Evolutionary conservation across 1,140 invertebrate genomes (phyloP).

Genomic region (Papilio aristodemus): DNA sequence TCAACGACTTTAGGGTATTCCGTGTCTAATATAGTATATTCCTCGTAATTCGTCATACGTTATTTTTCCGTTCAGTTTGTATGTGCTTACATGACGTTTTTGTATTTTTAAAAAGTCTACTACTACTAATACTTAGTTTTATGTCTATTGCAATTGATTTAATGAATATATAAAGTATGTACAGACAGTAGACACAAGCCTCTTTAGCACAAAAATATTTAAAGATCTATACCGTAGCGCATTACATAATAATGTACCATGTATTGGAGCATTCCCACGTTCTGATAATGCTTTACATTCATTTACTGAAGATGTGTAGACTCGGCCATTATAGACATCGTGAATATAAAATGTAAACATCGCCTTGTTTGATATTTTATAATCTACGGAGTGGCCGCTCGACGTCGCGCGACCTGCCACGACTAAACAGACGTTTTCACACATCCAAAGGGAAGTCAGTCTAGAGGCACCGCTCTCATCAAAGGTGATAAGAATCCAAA

Average conservation of each 20-base stretch:
- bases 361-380: constrained; percentile 20
- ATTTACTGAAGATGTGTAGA: constrained; percentile 5
- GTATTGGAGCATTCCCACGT: constrained; percentile 13
- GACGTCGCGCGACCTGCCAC: not conserved
- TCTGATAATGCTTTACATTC: constrained; percentile 13
- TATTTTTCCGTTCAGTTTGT: too few relatives aligned
- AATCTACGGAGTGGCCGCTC: not conserved
- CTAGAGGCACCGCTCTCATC: not conserved
- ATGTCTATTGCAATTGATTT: too few relatives aligned
- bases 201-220: not conserved
- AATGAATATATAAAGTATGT: too few relatives aligned
- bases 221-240: not conserved
- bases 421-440: constrained; percentile 4
- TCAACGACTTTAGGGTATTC: not conserved
- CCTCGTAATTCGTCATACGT: not conserved
- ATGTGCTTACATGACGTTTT: not conserved
- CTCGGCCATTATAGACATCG: not conserved
- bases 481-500: constrained; percentile 2
- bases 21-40: not conserved
- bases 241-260: constrained; percentile 1
- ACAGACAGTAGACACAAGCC: too few relatives aligned
- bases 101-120: too few relatives aligned
- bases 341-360: constrained; percentile 11
- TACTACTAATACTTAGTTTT: too few relatives aligned
- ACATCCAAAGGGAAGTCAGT: constrained; percentile 11